Evolutionary conservation across 2,113 vertebrate species (phyloP).

Genomic region (Donacobius atricapilla): DNA sequence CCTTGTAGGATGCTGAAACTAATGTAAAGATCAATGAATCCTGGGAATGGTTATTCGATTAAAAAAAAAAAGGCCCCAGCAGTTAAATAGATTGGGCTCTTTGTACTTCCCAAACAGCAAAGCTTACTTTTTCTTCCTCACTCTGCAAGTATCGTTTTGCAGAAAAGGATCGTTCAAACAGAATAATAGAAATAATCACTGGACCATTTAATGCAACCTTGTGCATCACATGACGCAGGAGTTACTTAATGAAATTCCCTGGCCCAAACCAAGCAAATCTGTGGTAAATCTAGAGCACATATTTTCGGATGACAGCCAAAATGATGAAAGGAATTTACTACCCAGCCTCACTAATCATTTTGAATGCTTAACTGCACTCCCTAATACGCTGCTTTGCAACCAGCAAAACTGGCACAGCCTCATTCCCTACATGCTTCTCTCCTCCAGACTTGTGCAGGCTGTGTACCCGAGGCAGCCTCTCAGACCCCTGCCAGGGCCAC

Average conservation of each 20-base stretch:
- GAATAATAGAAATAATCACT: slow-evolving; percentile 17
- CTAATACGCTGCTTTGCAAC: background rate
- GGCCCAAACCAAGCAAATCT: slow-evolving; percentile 45
- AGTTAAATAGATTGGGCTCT: slow-evolving; percentile 12
- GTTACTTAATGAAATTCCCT: slow-evolving; percentile 59
- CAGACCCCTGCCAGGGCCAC: background rate
- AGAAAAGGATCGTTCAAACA: slow-evolving; percentile 13
- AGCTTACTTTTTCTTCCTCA: background rate
- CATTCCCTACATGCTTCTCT: background rate
- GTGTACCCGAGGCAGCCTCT: background rate
- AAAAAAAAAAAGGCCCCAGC: background rate
- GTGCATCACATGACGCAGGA: slow-evolving; percentile 39
- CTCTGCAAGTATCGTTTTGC: background rate
- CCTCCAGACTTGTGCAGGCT: background rate
- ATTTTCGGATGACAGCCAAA: slow-evolving; percentile 58
- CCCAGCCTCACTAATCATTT: slow-evolving; percentile 35
- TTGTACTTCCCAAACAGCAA: background rate
- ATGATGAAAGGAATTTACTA: slow-evolving; percentile 56
- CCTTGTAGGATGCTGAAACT: slow-evolving; percentile 55
- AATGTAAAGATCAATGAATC: slow-evolving; percentile 63
- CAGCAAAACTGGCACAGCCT: background rate
- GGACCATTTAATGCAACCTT: slow-evolving; percentile 41
- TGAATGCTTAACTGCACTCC: slow-evolving; percentile 35
- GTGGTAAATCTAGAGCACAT: slow-evolving; percentile 44
- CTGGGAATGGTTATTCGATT: slow-evolving; percentile 41